These are phyloP conservation scores for Leptosomus discolor DNA, from an alignment of 2,113 vertebrate genomes.

Conservation along the genomic window DNA sequence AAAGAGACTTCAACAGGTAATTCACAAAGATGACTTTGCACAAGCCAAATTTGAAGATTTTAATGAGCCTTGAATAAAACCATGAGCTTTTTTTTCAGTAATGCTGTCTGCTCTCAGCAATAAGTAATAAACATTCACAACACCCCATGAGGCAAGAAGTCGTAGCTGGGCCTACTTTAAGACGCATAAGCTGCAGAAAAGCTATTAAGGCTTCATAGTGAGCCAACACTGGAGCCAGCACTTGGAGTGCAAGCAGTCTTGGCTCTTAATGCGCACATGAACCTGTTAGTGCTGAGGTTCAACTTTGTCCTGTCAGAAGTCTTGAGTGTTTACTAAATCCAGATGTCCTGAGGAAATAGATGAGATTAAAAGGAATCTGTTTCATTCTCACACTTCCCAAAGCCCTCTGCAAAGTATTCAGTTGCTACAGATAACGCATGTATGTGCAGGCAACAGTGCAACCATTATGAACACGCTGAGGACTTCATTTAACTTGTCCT, in stretches of 20 bases:
- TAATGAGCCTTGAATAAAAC: not conserved
- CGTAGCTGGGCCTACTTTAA: conserved; percentile 25
- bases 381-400: conserved; percentile 47
- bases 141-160: conserved; percentile 11
- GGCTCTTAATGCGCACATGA: not conserved
- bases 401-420: not conserved
- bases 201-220: not conserved
- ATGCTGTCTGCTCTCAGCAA: not conserved
- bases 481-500: not conserved
- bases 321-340: conserved; percentile 58
- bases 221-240: not conserved
- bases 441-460: not conserved
- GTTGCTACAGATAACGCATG: not conserved
- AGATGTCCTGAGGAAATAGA: conserved; percentile 55
- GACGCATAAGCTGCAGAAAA: conserved; percentile 14
- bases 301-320: conserved; percentile 8
- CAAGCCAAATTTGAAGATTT: not conserved
- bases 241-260: not conserved
- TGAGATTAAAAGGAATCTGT: conserved; percentile 35
- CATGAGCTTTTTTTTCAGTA: not conserved
- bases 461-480: not conserved
- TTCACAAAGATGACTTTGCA: not conserved
- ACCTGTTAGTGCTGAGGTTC: conserved; percentile 44
- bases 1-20: not conserved
- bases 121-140: conserved; percentile 9